Evolutionary conservation across 1,140 invertebrate genomes (phyloP).

Genomic region (Conus ventricosus): DNA sequence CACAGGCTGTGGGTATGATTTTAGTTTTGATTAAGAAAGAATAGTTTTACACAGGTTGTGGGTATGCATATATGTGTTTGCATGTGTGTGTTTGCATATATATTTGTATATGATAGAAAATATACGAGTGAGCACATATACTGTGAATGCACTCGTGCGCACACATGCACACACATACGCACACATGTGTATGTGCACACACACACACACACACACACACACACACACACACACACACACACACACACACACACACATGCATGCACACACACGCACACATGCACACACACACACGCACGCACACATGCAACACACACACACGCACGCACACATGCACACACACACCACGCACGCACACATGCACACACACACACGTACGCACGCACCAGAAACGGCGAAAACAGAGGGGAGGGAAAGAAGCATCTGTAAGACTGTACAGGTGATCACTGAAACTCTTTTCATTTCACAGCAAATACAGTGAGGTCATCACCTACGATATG

Average conservation of each 20-base stretch:
- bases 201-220: too few relatives aligned
- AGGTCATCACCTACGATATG: constrained; percentile 55
- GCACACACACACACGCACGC: not conserved
- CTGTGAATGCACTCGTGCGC: not conserved
- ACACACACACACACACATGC: too few relatives aligned
- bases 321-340: not conserved
- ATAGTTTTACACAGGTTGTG: too few relatives aligned
- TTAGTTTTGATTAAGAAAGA: too few relatives aligned
- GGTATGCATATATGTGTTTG: not conserved
- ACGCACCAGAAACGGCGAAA: not conserved
- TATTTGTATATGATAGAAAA: too few relatives aligned
- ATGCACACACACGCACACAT: too few relatives aligned
- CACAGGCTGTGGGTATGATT: too few relatives aligned
- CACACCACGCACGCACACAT: not conserved
- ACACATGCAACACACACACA: not conserved
- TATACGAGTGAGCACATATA: too few relatives aligned
- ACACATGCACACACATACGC: not conserved
- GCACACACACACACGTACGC: not conserved
- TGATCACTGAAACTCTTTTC: not conserved
- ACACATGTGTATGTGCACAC: too few relatives aligned
- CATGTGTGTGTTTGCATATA: not conserved
- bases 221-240: too few relatives aligned
- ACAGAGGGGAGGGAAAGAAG: not conserved
- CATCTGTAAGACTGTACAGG: not conserved
- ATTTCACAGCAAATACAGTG: constrained; percentile 48